phyloP scores from a whole-genome alignment of 1,140 invertebrate species.

The Paraescarpia echinospica region DNA sequence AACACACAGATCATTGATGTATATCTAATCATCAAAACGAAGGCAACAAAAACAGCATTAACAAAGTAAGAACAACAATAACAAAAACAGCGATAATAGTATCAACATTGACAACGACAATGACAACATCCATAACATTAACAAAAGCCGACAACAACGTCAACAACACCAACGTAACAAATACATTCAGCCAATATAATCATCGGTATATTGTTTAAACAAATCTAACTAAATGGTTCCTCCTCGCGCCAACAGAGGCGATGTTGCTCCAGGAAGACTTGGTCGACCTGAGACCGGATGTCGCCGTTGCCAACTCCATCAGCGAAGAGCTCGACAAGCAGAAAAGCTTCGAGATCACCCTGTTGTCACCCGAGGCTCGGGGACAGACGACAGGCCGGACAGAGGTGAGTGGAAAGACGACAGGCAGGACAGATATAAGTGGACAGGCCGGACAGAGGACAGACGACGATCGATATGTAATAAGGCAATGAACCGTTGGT shows the following conservation, averaged over 20 bases:
- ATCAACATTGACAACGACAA: not conserved
- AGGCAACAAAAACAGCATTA: not conserved
- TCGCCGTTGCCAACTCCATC: constrained; percentile 66
- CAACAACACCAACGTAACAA: not conserved
- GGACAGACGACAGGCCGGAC: constrained; percentile 41
- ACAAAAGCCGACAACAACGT: not conserved
- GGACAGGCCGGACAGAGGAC: not conserved
- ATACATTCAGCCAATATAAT: not conserved
- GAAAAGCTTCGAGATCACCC: constrained; percentile 62
- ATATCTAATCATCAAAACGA: not conserved
- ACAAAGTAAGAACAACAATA: not conserved
- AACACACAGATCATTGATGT: not conserved
- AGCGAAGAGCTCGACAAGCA: constrained; percentile 62
- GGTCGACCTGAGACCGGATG: constrained; percentile 61
- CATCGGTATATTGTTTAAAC: not conserved
- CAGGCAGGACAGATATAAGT: not conserved
- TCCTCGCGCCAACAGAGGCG: constrained; percentile 45
- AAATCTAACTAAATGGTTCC: not conserved
- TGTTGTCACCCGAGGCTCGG: constrained; percentile 61
- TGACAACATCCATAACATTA: not conserved
- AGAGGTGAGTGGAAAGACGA: constrained; percentile 34
- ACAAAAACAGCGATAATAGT: not conserved
- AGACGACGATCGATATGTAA: constrained; percentile 13
- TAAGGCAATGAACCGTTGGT: too few species aligned
- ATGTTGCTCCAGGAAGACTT: constrained; percentile 62